phyloP scores from a whole-genome alignment of 2,113 vertebrate genomes.

The Sclerurus mexicanus region DNA sequence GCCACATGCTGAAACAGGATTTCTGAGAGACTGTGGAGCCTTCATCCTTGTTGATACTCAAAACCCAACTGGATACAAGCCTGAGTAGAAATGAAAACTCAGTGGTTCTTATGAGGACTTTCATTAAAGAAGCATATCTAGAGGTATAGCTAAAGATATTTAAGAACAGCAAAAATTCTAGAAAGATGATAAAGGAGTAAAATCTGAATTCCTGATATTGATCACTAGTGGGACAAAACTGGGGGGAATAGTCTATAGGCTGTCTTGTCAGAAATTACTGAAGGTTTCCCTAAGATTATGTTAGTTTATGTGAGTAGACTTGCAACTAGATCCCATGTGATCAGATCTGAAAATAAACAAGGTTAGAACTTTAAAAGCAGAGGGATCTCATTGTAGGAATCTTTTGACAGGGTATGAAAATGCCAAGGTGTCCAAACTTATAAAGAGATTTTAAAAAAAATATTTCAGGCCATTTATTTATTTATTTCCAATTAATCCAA shows the following conservation, averaged over 20 bases:
- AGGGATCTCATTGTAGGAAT: neutral
- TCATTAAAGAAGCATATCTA: neutral
- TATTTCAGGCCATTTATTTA: neutral
- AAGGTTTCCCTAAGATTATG: neutral
- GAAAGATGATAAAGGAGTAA: neutral
- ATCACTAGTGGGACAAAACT: neutral
- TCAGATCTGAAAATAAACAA: neutral
- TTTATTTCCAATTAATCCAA: neutral
- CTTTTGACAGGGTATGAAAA: neutral
- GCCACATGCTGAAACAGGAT: neutral
- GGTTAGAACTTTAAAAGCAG: neutral
- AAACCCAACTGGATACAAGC: neutral
- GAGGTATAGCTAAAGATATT: neutral
- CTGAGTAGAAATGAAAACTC: neutral
- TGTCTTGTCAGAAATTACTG: neutral
- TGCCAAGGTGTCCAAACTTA: neutral
- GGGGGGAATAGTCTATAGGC: neutral
- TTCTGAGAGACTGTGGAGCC: neutral
- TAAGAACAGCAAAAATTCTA: neutral
- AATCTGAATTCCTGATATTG: neutral
- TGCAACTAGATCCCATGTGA: neutral
- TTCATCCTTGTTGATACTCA: neutral
- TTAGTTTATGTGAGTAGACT: neutral
- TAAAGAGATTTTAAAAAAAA: neutral
- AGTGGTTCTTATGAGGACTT: neutral